Evolutionary conservation across 2,888 invertebrate species (phyloP), one percentile per base, ranked within the genome.

Genomic region (Drosophila formosana): DNA sequence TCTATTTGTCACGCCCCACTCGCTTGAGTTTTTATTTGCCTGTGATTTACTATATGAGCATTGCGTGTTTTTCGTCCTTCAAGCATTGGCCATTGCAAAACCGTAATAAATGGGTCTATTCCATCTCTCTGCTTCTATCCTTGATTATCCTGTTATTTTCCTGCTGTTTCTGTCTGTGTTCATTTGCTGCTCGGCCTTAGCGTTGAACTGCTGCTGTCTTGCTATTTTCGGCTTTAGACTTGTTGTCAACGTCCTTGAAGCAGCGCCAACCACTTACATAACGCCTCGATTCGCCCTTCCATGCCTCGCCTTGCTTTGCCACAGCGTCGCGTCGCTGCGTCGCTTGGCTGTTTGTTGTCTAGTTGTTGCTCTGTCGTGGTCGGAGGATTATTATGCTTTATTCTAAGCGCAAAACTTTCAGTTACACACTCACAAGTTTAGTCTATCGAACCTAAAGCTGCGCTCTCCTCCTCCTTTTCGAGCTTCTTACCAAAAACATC

Each of bases 41-140:
- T 50, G 72, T 79, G 82, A 87, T 81, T 83, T 87, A 82, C 49
- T 74, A 53, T 76, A 64, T 53, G 65, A 65, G 41, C 34, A 26
- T 63, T 80, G 73, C 74, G 64, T 68, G 78, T 71, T 68, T 32
- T 69, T 63, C 68, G 75, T 72, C 80, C 86, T 84, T 86, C 77
- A 50, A 37, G 61, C 75, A 78, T 78, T 80, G 76, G 77, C 72
- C 77, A 75, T 80, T 79, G 77, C 72, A 52, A 58, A 78, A 65
- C 56, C 64, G 74, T 75, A 73, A 77, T 79, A 75, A 82, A 85
- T 70, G 65, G 57, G 23, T 37, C 53, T 68, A 32, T 39, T 53
- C 66, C 55, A 52, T 41, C 30, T 49, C 13, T 65, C 49, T 58
- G 57, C 58, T 53, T 34, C 4, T 63, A 18, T 13, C 53, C 25